Evolutionary conservation across 2,888 invertebrate genomes (phyloP), one percentile per base, ranked within the genome.

Genomic region (Xestia xanthographa): DNA sequence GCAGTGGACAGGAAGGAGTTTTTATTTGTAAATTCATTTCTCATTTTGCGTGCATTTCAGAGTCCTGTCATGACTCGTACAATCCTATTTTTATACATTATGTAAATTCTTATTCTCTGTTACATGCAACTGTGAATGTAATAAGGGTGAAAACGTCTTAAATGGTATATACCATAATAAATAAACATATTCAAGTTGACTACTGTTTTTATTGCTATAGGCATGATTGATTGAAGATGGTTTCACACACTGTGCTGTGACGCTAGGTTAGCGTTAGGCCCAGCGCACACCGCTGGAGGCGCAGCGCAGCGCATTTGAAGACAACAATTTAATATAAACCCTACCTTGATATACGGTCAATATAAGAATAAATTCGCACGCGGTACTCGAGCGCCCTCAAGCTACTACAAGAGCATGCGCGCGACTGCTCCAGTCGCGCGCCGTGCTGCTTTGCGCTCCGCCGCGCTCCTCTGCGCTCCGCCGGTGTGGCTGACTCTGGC

Each of bases 61-160:
- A 93, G 95, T 93, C 95, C 88, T 89, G 84, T 86, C 85, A 91
- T 93, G 95, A 88, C 95, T 95, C 95, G 87, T 93, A 95, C 95
- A 95, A 95, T 96, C 96, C 96, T 96, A 96, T 96, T 96, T 96
- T 96, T 96, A 96, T 96, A 96, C 96, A 96, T 94, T 94, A 95
- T 96, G 94, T 95, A 95, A 95, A 95, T 91, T 95, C 94, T 94
- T 95, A 94, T 94, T 95, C 94, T 95, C 95, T 95, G 93, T 96
- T 95, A 95, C 95, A 95, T 94, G 91, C 91, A 91, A 93, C 91
- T 92, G 86, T 73, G 91, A 93, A 92, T 95, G 95, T 95, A 96
- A 95, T 95, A 91, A 90, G 95, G 94, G 94, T 92, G 92, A 91
- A 94, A 94, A 92, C 91, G 90, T 95, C 93, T 93, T 94, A 90